A percentile compares a stretch with the other conserved stretches of the same genome.
Conservation (phyloP, 2,888 invertebrate genomes). For the Troilus luridus region DNA sequence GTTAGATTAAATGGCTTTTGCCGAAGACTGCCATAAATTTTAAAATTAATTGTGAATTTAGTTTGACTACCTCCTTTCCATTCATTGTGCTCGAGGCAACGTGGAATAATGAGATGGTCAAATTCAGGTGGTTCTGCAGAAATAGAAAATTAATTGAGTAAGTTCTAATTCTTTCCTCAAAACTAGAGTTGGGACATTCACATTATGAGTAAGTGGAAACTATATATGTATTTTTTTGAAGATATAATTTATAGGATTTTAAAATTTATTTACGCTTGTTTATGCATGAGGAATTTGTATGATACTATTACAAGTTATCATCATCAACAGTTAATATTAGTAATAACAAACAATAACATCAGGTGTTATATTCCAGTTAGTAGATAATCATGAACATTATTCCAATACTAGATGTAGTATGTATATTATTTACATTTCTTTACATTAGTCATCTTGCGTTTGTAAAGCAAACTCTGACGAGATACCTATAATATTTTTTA, state of each 20-base stretch:
- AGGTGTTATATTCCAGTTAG: not conserved
- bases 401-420: no score
- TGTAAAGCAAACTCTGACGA: not conserved
- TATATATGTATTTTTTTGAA: not conserved
- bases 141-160: conserved; percentile 2
- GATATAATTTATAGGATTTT: not conserved
- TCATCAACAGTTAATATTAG: not conserved
- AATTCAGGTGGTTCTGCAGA: conserved; percentile 27
- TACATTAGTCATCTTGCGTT: no score
- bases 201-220: not conserved
- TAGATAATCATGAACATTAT: not conserved
- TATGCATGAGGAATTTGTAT: not conserved
- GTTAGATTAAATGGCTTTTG: not conserved
- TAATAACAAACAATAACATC: not conserved
- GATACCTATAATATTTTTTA: not conserved
- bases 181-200: not conserved
- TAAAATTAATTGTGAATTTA: not conserved
- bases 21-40: conserved; percentile 36
- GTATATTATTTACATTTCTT: no score
- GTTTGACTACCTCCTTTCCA: conserved; percentile 31
- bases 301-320: not conserved
- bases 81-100: not conserved
- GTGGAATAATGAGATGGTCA: not conserved
- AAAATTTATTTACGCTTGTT: not conserved
- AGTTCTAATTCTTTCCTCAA: conserved; percentile 17